Percentiles rank a stretch among this genome's conserved stretches.
phyloP scores from a whole-genome alignment of 2,113 vertebrate genomes.

The Zosterops pallidus region DNA sequence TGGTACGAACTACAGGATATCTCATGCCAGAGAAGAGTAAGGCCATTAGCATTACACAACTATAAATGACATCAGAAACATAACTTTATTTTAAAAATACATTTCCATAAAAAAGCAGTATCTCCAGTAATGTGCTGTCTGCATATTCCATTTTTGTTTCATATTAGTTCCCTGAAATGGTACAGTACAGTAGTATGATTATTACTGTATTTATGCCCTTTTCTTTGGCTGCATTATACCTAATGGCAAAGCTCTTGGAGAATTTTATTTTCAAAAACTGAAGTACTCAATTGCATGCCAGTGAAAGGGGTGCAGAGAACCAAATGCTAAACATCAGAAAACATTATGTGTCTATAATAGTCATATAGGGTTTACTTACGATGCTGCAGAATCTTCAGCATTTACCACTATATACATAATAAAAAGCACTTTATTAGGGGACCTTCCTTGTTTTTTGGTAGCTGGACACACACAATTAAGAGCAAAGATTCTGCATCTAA shows the following conservation, averaged over 20 bases:
- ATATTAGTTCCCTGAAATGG: not conserved
- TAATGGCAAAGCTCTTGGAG: not conserved
- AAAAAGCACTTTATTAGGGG: not conserved
- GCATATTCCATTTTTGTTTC: not conserved
- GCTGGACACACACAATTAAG: not conserved
- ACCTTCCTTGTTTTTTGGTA: not conserved
- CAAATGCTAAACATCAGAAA: not conserved
- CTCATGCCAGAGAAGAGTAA: not conserved
- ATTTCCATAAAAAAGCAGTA: not conserved
- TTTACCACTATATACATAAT: not conserved
- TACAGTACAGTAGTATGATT: not conserved
- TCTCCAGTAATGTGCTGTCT: not conserved
- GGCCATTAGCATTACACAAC: not conserved
- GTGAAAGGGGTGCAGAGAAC: not conserved
- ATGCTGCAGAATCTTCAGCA: not conserved
- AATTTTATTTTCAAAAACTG: not conserved
- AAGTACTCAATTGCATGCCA: not conserved
- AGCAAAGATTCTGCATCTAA: not conserved
- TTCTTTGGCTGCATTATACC: not conserved
- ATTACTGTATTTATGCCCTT: not conserved
- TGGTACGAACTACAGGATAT: not conserved
- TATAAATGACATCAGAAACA: not conserved
- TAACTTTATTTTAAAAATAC: not conserved
- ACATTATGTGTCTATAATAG: not conserved
- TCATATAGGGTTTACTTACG: not conserved